A percentile compares a stretch with the other conserved stretches of the same genome.
Evolutionary conservation across 2,888 invertebrate genomes (phyloP).

Genomic region (Cancer borealis): DNA sequence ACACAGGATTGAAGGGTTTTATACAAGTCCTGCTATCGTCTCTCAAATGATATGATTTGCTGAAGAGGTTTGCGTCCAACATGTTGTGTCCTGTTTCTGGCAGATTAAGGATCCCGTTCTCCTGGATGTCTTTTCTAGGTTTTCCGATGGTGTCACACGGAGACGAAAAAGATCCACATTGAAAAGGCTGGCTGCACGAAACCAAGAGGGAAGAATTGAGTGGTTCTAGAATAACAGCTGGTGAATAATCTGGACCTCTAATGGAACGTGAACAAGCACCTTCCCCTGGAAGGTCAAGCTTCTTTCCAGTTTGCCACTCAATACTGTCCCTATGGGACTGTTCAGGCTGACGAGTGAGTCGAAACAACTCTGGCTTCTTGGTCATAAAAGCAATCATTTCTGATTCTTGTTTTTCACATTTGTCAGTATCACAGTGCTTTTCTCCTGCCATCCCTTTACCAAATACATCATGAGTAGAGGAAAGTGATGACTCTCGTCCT

Average conservation of each 20-base stretch:
- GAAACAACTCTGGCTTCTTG: slow-evolving; percentile 35
- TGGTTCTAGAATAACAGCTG: slow-evolving; percentile 44
- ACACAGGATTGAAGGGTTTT: slow-evolving; percentile 35
- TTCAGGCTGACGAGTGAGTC: slow-evolving; percentile 35
- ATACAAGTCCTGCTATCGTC: background rate
- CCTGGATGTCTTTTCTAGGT: background rate
- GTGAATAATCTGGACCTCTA: slow-evolving; percentile 21
- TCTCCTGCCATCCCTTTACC: background rate
- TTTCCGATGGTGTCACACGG: slow-evolving; percentile 45
- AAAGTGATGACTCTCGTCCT: background rate
- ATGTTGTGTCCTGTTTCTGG: slow-evolving; percentile 22
- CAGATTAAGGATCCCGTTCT: slow-evolving; percentile 56
- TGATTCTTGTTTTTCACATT: background rate
- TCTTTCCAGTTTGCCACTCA: background rate
- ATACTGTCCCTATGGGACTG: background rate
- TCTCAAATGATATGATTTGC: background rate
- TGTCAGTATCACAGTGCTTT: background rate
- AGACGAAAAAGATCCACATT: slow-evolving; percentile 59
- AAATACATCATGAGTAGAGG: background rate
- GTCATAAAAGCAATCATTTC: slow-evolving; percentile 45
- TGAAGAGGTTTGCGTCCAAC: background rate
- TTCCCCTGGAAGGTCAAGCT: background rate
- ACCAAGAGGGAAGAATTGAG: slow-evolving; percentile 59
- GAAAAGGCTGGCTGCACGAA: slow-evolving; percentile 49
- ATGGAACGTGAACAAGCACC: background rate